phyloP scores from a whole-genome alignment of 1,140 invertebrate genomes.

The Zaprionus taronus region DNA sequence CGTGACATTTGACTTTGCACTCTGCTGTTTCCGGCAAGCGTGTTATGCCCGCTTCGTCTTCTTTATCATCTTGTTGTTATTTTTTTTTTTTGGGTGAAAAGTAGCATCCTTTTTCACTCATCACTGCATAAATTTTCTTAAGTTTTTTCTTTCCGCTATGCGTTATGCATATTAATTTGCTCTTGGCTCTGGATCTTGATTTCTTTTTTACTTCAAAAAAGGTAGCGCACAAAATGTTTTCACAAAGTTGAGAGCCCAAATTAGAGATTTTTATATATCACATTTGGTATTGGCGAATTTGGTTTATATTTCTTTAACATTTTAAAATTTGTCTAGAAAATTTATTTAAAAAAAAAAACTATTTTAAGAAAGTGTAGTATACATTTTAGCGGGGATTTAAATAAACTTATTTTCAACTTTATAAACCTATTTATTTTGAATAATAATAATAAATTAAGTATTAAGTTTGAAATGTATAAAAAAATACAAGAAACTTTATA shows the following conservation, averaged over 20 bases:
- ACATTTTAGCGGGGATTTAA: neutral
- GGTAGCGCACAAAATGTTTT: neutral
- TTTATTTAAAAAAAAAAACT: neutral
- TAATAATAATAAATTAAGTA: neutral
- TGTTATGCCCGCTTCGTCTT: conserved; percentile 32
- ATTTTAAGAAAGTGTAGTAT: neutral
- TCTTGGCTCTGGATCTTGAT: conserved; percentile 17
- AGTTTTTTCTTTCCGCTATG: conserved; percentile 75
- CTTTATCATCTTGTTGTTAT: conserved; percentile 23
- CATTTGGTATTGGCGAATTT: no score
- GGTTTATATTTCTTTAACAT: no score
- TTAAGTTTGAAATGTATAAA: neutral
- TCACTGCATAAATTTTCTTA: conserved; percentile 77
- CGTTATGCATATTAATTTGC: conserved; percentile 79
- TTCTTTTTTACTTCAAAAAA: no score
- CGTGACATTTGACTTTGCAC: conserved; percentile 53
- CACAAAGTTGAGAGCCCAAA: neutral
- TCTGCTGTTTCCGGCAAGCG: conserved; percentile 58
- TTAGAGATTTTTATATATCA: neutral
- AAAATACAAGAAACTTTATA: neutral
- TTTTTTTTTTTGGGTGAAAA: conserved; percentile 31
- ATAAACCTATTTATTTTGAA: no score
- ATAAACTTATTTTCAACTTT: neutral
- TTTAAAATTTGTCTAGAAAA: neutral
- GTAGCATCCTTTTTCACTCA: conserved; percentile 79